A percentile compares a stretch with the other conserved stretches of the same genome.
Evolutionary conservation across 2,888 invertebrate genomes (phyloP).

Genomic region (Hydraecia micacea): DNA sequence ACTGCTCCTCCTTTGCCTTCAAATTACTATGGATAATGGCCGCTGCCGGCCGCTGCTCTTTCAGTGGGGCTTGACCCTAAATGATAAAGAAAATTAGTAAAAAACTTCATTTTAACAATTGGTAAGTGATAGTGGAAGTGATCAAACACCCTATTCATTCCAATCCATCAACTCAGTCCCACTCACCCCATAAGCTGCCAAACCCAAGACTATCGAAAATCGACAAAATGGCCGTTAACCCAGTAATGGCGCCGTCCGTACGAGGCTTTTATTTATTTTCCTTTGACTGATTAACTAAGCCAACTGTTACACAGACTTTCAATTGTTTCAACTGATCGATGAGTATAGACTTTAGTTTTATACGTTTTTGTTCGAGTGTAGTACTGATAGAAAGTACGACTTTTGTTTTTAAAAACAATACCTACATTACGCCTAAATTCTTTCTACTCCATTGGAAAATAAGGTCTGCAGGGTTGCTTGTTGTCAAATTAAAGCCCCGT

Average conservation of each 20-base stretch:
- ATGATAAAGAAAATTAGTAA: background rate
- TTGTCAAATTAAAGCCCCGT: no score
- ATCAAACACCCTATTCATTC: slow-evolving; percentile 31
- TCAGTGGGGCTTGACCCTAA: no score
- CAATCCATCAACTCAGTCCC: slow-evolving; percentile 32
- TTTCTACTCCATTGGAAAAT: background rate
- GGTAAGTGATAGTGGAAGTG: slow-evolving; percentile 43
- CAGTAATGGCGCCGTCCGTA: slow-evolving; percentile 77
- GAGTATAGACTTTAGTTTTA: slow-evolving; percentile 25
- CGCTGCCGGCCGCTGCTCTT: no score
- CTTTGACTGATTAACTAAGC: slow-evolving; percentile 62
- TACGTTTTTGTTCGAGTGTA: background rate
- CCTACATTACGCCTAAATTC: background rate
- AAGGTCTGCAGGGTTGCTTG: no score
- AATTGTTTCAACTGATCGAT: slow-evolving; percentile 64
- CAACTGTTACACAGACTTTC: slow-evolving; percentile 61
- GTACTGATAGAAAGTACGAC: background rate
- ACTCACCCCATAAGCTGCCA: slow-evolving; percentile 43
- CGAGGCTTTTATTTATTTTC: slow-evolving; percentile 78
- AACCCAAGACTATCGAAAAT: slow-evolving; percentile 62
- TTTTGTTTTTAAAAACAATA: background rate
- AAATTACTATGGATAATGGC: no score
- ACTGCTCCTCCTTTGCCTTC: no score
- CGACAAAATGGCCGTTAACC: slow-evolving; percentile 81
- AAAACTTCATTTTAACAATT: background rate